A percentile compares a stretch with the other conserved stretches of the same genome.
Evolutionary conservation across 2,888 invertebrate genomes (phyloP).

Genomic region (Chaetogeoica ovagalla): DNA sequence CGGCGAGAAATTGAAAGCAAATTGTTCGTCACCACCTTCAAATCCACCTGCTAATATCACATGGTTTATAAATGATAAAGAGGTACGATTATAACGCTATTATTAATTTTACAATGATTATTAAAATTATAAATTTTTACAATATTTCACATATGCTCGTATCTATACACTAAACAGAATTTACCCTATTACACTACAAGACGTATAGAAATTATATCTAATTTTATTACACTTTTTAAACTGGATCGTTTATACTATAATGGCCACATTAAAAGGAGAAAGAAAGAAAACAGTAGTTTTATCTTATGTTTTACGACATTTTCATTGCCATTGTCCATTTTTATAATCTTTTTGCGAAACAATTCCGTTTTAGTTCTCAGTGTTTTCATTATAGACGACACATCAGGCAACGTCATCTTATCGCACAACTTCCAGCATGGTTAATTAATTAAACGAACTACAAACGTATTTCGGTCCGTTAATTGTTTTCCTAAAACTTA

Average conservation of each 20-base stretch:
- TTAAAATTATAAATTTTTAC: too few relatives aligned
- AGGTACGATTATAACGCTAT: slow-evolving; percentile 44
- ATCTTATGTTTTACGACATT: slow-evolving; percentile 10
- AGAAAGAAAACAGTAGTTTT: neutral
- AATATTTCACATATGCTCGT: too few relatives aligned
- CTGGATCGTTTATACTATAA: neutral
- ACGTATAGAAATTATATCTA: neutral
- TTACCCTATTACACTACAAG: neutral
- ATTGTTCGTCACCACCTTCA: slow-evolving; percentile 70
- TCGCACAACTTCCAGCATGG: slow-evolving; percentile 23
- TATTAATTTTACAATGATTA: neutral
- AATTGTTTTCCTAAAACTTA: slow-evolving; percentile 39
- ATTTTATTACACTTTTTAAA: neutral
- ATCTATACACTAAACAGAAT: neutral
- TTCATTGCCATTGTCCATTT: slow-evolving; percentile 9
- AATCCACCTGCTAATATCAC: slow-evolving; percentile 73
- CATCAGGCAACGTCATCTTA: slow-evolving; percentile 27
- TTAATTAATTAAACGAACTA: slow-evolving; percentile 41
- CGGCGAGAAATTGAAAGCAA: slow-evolving; percentile 70
- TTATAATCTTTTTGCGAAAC: slow-evolving; percentile 4
- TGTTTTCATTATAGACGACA: neutral
- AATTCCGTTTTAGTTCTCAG: slow-evolving; percentile 52
- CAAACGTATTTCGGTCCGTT: slow-evolving; percentile 31
- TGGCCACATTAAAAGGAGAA: neutral
- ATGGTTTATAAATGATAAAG: slow-evolving; percentile 68